These are phyloP conservation scores for Tuberolachnus salignus DNA, from an alignment of 2,888 invertebrate genomes.

Conservation along the genomic window DNA sequence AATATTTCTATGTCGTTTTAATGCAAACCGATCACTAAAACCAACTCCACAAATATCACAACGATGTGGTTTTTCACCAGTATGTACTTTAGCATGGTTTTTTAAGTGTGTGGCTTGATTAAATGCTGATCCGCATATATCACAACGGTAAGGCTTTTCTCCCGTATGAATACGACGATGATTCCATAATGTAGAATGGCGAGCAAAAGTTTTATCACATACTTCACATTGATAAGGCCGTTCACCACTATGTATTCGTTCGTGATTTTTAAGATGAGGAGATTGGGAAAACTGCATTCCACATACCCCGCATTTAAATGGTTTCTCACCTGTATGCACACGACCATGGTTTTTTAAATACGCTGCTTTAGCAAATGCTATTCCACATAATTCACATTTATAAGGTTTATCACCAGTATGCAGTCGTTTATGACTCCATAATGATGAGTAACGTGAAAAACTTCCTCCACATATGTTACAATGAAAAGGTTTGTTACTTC, in stretches of 20 bases:
- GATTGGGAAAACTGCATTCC: constrained; percentile 91
- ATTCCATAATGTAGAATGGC: constrained; percentile 88
- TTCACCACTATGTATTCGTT: constrained; percentile 86
- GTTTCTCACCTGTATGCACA: constrained; percentile 76
- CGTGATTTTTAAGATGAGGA: constrained; percentile 86
- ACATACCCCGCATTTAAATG: constrained; percentile 78
- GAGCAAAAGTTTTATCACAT: constrained; percentile 86
- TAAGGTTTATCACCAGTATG: constrained; percentile 85
- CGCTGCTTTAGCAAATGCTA: constrained; percentile 89
- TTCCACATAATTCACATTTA: constrained; percentile 85
- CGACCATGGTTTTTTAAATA: constrained; percentile 87
- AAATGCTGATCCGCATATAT: constrained; percentile 86
- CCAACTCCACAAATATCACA: constrained; percentile 85
- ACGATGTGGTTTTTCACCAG: constrained; percentile 81
- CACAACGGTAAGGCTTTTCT: constrained; percentile 81
- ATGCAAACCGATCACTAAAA: constrained; percentile 84
- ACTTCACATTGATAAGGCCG: constrained; percentile 87
- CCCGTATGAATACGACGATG: constrained; percentile 87
- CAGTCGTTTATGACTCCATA: constrained; percentile 88
- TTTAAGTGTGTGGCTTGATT: constrained; percentile 88
- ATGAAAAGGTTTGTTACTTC: constrained; percentile 79
- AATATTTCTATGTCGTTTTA: constrained; percentile 84
- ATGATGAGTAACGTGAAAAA: constrained; percentile 72
- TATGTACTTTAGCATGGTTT: constrained; percentile 85
- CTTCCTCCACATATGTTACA: constrained; percentile 80